Evolutionary conservation across 2,888 invertebrate genomes (phyloP).

Genomic region (Hyles lineata): DNA sequence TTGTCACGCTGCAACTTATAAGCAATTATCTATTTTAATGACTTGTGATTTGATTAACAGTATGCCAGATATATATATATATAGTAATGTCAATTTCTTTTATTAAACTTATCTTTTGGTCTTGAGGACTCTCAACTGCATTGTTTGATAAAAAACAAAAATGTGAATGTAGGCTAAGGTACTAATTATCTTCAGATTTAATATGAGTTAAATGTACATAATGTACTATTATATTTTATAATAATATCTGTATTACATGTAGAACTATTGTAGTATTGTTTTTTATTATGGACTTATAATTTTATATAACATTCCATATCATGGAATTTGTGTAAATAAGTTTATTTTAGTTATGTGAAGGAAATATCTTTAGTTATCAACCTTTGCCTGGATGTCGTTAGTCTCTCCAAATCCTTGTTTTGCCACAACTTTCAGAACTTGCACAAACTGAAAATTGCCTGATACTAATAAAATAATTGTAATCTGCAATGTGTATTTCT

Average conservation of each 20-base stretch:
- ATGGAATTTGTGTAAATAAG: conserved; percentile 64
- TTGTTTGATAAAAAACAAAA: conserved; percentile 47
- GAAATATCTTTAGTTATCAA: neutral
- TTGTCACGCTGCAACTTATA: neutral
- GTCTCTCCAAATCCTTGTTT: conserved; percentile 29
- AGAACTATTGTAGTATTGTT: conserved; percentile 48
- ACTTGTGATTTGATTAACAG: neutral
- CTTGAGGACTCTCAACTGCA: conserved; percentile 38
- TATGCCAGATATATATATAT: neutral
- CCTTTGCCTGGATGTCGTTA: neutral
- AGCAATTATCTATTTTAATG: neutral
- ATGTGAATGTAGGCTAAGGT: conserved; percentile 43
- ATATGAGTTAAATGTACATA: conserved; percentile 55
- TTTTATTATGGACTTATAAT: conserved; percentile 56
- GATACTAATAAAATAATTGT: conserved; percentile 54
- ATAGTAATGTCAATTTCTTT: neutral
- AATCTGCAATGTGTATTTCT: conserved; percentile 27
- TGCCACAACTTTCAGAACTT: conserved; percentile 43
- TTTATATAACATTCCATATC: conserved; percentile 70
- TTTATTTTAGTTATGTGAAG: conserved; percentile 52
- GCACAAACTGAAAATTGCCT: conserved; percentile 57
- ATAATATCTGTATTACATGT: conserved; percentile 48
- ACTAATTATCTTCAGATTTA: conserved; percentile 42
- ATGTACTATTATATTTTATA: conserved; percentile 53
- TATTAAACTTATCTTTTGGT: conserved; percentile 5